Conservation (phyloP, 2,888 invertebrate genomes). For the Sabellastarte sp. region DNA sequence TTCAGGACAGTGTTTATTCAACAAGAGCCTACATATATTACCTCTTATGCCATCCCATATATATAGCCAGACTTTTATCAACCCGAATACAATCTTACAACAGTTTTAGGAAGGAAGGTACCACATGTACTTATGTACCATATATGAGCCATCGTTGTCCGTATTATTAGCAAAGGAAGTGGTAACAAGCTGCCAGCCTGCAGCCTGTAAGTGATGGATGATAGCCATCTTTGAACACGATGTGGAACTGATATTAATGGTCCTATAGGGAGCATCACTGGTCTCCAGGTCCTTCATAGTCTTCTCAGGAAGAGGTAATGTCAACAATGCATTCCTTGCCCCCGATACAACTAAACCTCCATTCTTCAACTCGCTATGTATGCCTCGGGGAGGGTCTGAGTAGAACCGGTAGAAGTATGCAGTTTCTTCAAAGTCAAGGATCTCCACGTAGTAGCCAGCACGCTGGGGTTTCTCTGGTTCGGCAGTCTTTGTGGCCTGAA, state of each 20-base stretch:
- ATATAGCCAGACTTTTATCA: no score
- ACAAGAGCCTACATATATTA: no score
- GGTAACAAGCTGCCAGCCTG: slow-evolving; percentile 33
- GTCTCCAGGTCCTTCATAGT: slow-evolving; percentile 30
- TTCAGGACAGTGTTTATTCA: no score
- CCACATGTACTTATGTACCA: slow-evolving; percentile 42
- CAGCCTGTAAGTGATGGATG: slow-evolving; percentile 32
- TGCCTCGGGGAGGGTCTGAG: slow-evolving; percentile 34
- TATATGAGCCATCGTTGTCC: slow-evolving; percentile 39
- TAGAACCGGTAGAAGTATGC: slow-evolving; percentile 40
- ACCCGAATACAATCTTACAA: not conserved
- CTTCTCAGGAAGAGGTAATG: slow-evolving; percentile 34
- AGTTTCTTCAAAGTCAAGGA: slow-evolving; percentile 39
- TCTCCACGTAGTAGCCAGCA: slow-evolving; percentile 33
- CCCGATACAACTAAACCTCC: slow-evolving; percentile 38
- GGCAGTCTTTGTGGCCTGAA: slow-evolving; percentile 3
- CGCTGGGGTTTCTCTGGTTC: not conserved
- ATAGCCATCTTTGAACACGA: slow-evolving; percentile 34
- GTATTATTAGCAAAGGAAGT: slow-evolving; percentile 35
- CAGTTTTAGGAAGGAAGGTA: slow-evolving; percentile 17
- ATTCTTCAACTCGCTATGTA: slow-evolving; percentile 34
- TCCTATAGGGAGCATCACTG: slow-evolving; percentile 25
- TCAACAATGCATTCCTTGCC: slow-evolving; percentile 26
- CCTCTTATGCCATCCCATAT: no score
- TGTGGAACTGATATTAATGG: slow-evolving; percentile 28